Evolutionary conservation across 2,888 invertebrate genomes (phyloP).

Genomic region (Sarcophaga rosellei): DNA sequence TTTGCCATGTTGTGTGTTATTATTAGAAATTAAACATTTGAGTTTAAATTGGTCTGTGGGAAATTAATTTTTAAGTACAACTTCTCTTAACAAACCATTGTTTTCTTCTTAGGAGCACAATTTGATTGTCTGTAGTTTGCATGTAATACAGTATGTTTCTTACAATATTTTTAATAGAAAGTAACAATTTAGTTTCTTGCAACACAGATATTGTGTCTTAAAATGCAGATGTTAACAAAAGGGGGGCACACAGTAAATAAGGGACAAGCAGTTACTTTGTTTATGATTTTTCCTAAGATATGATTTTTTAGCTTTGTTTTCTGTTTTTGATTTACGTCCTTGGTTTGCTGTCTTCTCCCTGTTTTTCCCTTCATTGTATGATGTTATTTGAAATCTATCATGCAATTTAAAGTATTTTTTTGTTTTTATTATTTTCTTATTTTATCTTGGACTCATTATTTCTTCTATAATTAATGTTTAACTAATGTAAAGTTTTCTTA

Average conservation of each 20-base stretch:
- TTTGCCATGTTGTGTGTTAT: slow-evolving; percentile 18
- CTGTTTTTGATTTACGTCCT: not conserved
- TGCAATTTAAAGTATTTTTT: slow-evolving; percentile 50
- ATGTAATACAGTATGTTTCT: not conserved
- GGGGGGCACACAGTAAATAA: not conserved
- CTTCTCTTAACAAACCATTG: slow-evolving; percentile 56
- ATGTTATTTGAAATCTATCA: slow-evolving; percentile 59
- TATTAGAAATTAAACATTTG: slow-evolving; percentile 58
- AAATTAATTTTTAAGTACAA: slow-evolving; percentile 27
- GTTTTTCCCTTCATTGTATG: not conserved
- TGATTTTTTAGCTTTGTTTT: not conserved
- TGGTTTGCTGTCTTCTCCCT: not conserved
- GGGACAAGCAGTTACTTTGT: no score
- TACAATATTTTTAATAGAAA: slow-evolving; percentile 32
- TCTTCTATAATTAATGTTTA: slow-evolving; percentile 40
- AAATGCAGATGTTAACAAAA: slow-evolving; percentile 7
- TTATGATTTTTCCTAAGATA: no score
- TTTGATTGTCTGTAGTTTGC: slow-evolving; percentile 23
- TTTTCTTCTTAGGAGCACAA: slow-evolving; percentile 34
- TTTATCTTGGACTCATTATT: slow-evolving; percentile 20
- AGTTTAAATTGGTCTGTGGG: slow-evolving; percentile 62
- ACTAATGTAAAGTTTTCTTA: slow-evolving; percentile 45
- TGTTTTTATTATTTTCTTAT: slow-evolving; percentile 4
- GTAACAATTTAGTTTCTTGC: slow-evolving; percentile 45
- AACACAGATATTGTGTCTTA: slow-evolving; percentile 26